Evolutionary conservation across 2,797 vertebrate genomes (phyloP), one percentile per base, ranked within the genome.

Genomic region (Melanotaenia parkinsoni): DNA sequence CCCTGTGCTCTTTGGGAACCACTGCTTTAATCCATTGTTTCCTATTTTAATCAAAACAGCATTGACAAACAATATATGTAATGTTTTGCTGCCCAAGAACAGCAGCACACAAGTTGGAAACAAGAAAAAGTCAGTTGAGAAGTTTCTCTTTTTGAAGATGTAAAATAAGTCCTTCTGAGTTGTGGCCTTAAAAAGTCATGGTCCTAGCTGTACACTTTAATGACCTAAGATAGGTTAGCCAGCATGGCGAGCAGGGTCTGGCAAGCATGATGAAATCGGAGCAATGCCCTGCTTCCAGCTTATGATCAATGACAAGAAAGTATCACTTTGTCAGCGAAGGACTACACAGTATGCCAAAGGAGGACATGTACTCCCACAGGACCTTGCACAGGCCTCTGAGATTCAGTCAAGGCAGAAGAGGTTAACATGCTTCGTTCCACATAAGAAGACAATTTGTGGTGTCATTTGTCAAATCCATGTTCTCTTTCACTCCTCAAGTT

Each of bases 211-310:
- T 86, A 86, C 80, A 80, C 77, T 79, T 79, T 91, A 91, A 93
- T 86, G 90, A 89, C 89, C 90, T 82, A 4, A 53, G 79, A 88
- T 85, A 82, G 74, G 82, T 86, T 82, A 79, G 83, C 77, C 70
- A 56, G 59, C 63, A 82, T 82, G 60, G 83, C 68, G 70, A 79
- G 83, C 82, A 51, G 69, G 79, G 86, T 89, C 79, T 80, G 67
- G 91, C 90, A 93, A 93, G 86, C 78, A 92, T 93, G 91, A 92
- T 93, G 90, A 92, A 94, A 94, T 91, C 81, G 1, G 58, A 83
- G 92, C 88, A 94, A 92, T 90, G 89, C 76, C 86, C 87, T 53
- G 86, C 83, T 89, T 85, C 85, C 67, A 80, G 86, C 81, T 63
- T 58, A 84, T 93, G 91, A 94, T 94, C 88, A 92, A 93, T 91